A percentile compares a stretch with the other conserved stretches of the same genome.
These are phyloP conservation scores for Taphrorychus bicolor DNA, from an alignment of 2,888 invertebrate species.

Conservation along the genomic window DNA sequence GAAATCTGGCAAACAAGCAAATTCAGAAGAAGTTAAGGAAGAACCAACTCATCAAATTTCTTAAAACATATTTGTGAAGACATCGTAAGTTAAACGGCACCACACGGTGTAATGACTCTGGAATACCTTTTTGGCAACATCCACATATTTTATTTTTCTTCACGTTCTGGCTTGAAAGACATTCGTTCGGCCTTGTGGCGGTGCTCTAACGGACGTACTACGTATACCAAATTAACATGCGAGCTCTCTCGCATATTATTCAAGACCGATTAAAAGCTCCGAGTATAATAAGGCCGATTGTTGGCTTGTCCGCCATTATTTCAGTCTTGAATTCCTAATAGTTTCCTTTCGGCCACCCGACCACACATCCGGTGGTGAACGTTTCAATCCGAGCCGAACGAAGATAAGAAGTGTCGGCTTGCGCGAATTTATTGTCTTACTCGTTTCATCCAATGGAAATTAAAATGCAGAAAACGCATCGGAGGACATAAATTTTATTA, in stretches of 20 bases:
- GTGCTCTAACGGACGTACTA: background rate
- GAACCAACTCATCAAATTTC: no score
- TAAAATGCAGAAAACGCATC: constrained; percentile 23
- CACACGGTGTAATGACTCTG: no score
- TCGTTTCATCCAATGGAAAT: constrained; percentile 13
- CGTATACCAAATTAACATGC: constrained; percentile 1
- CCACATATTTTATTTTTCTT: no score
- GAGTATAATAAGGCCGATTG: constrained; percentile 21
- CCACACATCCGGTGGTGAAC: constrained; percentile 47
- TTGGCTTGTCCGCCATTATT: constrained; percentile 12
- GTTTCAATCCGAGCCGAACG: constrained; percentile 24
- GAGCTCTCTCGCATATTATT: background rate
- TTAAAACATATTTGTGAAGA: no score
- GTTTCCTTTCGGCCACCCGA: constrained; percentile 43
- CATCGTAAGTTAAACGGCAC: no score
- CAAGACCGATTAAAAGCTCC: constrained; percentile 1
- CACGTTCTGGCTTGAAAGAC: no score
- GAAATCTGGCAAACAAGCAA: no score
- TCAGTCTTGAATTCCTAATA: constrained; percentile 36
- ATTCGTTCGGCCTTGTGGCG: background rate
- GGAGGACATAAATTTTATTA: constrained; percentile 15
- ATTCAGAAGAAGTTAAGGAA: no score
- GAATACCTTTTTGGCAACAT: no score
- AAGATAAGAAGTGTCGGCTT: constrained; percentile 31
- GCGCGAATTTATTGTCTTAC: constrained; percentile 34